Base-by-base conservation (phyloP, 2,797 vertebrate genomes). In the Neosilurus hyrtlii region DNA sequence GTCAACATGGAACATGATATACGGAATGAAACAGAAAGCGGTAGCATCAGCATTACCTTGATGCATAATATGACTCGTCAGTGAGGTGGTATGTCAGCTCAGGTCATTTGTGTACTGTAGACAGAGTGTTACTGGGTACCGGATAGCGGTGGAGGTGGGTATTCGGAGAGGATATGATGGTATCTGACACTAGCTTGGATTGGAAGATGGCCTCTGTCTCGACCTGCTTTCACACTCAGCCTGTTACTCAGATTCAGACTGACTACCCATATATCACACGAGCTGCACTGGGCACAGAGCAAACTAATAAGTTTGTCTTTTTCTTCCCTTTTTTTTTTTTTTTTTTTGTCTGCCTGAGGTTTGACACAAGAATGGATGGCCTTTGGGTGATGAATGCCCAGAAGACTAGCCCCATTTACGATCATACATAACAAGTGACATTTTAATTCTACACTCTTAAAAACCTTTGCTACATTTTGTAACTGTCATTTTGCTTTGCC, bases 101-200 rank as follows among this genome's bases (percentile, higher is more conserved):
- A 30, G 84, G 88, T 80, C 80, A 78, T 85, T 82, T 73, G 70
- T 86, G 59, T 81, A 83, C 79, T 82, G 78, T 85, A 86, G 26
- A 83, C 81, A 67, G 88, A 87, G 86, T 87, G 88, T 81, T 85
- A 66, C 59, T 54, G n/a, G 86, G 88, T 87, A 91, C 82, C 81
- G 54, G 82, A 82, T 74, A 82, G 22, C 20, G 43, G 77, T 76
- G 51, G 78, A 81, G 65, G 18, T 82, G 83, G 79, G 56, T 37
- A 52, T 80, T 82, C 82, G 51, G 66, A 62, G 68, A 80, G 86
- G 81, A 83, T 52, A 61, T 85, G 82, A 87, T 85, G 76, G 61
- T 70, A 37, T 70, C 78, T 85, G 68, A 84, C 86, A 86, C 54
- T 61, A 80, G 63, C 76, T 74, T 24, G 86, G 77, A 86, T 84